phyloP scores from a whole-genome alignment of 2,888 invertebrate genomes.

The Chalcosyrphus nemorum region DNA sequence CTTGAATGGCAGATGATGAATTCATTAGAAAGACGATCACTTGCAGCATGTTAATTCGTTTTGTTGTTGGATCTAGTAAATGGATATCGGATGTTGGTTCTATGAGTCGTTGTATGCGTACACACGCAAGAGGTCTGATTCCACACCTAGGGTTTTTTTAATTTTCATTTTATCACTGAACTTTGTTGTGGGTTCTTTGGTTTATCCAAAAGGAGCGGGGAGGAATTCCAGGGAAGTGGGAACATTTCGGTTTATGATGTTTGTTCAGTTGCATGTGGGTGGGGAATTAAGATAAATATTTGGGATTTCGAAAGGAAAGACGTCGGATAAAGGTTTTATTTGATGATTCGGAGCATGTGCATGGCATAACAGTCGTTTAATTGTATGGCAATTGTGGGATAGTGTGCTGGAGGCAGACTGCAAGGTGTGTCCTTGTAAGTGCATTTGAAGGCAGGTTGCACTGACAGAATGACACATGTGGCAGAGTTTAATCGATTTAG shows the following conservation, averaged over 20 bases:
- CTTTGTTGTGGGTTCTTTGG: slow-evolving; percentile 7
- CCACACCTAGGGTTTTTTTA: slow-evolving; percentile 33
- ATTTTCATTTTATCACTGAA: not conserved
- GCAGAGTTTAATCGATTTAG: too few species aligned
- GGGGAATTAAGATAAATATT: slow-evolving; percentile 48
- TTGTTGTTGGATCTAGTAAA: slow-evolving; percentile 26
- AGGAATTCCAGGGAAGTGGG: not conserved
- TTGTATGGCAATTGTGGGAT: slow-evolving; percentile 25
- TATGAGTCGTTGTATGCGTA: not conserved
- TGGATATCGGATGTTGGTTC: slow-evolving; percentile 50
- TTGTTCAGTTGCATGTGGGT: slow-evolving; percentile 47
- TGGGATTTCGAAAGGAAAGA: slow-evolving; percentile 17
- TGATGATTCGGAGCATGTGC: slow-evolving; percentile 18
- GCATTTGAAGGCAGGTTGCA: not conserved
- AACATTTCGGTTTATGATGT: slow-evolving; percentile 29
- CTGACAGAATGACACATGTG: not conserved
- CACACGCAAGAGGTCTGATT: not conserved
- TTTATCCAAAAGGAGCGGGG: not conserved
- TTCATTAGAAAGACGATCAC: slow-evolving; percentile 67
- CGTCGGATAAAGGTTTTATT: not conserved
- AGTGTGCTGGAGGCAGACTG: not conserved
- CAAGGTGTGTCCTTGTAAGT: not conserved
- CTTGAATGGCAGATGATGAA: slow-evolving; percentile 65
- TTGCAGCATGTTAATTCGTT: slow-evolving; percentile 68
- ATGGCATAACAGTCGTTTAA: slow-evolving; percentile 16